Base-by-base conservation (phyloP, 2,888 invertebrate species). In the Tipula unca region DNA sequence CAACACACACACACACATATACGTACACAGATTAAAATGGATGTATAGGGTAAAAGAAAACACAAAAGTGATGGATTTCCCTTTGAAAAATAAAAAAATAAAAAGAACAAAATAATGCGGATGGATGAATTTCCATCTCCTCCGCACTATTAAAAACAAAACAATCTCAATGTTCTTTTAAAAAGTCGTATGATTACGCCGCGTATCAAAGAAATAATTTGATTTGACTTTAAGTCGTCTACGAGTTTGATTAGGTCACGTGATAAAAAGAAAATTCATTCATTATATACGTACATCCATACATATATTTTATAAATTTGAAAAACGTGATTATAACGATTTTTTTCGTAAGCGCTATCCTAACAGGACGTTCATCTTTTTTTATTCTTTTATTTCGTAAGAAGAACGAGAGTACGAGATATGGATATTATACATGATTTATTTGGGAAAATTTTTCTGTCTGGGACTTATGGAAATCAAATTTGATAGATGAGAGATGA, bases 191-290 rank as follows among this genome's bases (percentile, higher is more conserved):
- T 13, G 3, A 20, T n/a, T n/a, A 8, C 69, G 69, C 10, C 69
- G 8, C 69, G 10, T 25, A 13, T 10, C 1, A 69, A 8, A 69
- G 3, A 69, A 69, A 69, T 69, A 25, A 69, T 25, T 10, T 69
- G 25, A 69, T 69, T 69, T 69, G 25, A 69, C 25, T 83, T n/a
- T 10, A 32, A 83, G 32, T 83, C 29, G 83, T n/a, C n/a, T n/a
- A 83, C 83, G 83, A 83, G 14, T 83, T 29, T 83, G 83, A 83
- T 83, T 83, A 83, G 83, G 83, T 83, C 83, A 83, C 83, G 83
- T 83, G 83, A 83, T 83, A 32, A 5, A 8, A 83, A 32, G 32
- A 35, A 32, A 83, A 83, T 83, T 17, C 8, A 83, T 83, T 83
- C 6, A 32, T 6, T 32, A 32, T 35, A n/a, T n/a, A n/a, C n/a